A percentile compares a stretch with the other conserved stretches of the same genome.
Evolutionary conservation across 2,888 invertebrate genomes (phyloP).

Genomic region (Pachymerium ferrugineum): DNA sequence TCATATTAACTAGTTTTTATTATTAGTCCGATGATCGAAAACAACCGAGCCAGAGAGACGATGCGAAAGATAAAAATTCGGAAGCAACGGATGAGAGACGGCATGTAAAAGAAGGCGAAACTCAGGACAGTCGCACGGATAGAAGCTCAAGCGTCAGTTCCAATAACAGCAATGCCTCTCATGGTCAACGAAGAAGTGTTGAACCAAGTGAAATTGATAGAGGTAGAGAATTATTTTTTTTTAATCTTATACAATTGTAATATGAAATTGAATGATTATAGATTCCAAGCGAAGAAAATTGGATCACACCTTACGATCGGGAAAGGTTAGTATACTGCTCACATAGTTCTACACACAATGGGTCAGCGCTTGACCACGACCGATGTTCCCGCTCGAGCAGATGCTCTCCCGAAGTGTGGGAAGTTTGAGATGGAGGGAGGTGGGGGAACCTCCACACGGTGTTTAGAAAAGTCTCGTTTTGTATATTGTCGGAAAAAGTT

Average conservation of each 20-base stretch:
- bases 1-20: background rate
- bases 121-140: slow-evolving; percentile 32
- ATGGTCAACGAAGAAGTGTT: slow-evolving; percentile 35
- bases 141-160: slow-evolving; percentile 34
- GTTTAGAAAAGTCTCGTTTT: background rate
- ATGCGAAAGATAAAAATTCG: slow-evolving; percentile 17
- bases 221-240: slow-evolving; percentile 17
- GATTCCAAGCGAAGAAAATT: slow-evolving; percentile 80
- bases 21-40: background rate
- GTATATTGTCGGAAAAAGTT: background rate
- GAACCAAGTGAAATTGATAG: slow-evolving; percentile 36
- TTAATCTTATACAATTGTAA: background rate
- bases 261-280: slow-evolving; percentile 44
- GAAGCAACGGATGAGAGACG: slow-evolving; percentile 31
- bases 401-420: background rate
- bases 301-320: slow-evolving; percentile 49
- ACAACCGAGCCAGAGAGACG: background rate
- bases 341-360: slow-evolving; percentile 5
- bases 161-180: slow-evolving; percentile 33
- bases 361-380: background rate
- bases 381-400: background rate
- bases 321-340: slow-evolving; percentile 37
- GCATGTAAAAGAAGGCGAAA: slow-evolving; percentile 29
- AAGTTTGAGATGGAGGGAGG: slow-evolving; percentile 11
- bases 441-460: no score